These are phyloP conservation scores for Ptyas mucosa DNA, from an alignment of 2,113 vertebrate species.

Conservation along the genomic window DNA sequence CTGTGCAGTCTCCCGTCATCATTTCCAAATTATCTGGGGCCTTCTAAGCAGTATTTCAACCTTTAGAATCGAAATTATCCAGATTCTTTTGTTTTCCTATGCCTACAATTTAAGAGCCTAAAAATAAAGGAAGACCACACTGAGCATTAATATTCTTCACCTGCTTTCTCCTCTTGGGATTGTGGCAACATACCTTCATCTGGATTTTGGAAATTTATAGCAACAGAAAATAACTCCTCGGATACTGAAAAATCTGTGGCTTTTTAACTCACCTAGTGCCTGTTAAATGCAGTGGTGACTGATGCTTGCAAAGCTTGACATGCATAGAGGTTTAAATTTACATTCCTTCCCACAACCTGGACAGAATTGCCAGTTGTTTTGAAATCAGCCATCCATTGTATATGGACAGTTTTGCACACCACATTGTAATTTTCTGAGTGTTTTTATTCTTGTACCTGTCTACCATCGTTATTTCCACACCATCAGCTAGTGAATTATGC, in stretches of 20 bases:
- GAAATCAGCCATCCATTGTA: conserved; percentile 19
- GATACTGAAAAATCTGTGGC: neutral
- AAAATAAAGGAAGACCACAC: neutral
- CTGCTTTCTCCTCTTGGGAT: neutral
- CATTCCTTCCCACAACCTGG: conserved; percentile 14
- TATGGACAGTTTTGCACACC: conserved; percentile 7
- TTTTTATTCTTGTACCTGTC: conserved; percentile 38
- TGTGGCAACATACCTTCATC: neutral
- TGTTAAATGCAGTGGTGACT: neutral
- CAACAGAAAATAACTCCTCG: neutral
- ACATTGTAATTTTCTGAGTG: conserved; percentile 38
- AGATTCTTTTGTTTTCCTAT: neutral
- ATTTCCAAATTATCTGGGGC: neutral
- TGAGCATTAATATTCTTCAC: neutral
- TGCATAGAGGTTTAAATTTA: neutral
- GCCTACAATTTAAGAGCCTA: neutral
- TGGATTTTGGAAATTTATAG: neutral
- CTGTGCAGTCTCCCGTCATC: neutral
- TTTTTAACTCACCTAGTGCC: neutral
- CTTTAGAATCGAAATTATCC: neutral
- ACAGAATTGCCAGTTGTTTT: conserved; percentile 5
- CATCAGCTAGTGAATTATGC: conserved; percentile 44
- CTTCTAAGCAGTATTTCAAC: neutral
- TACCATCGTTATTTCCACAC: conserved; percentile 43
- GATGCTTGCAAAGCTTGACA: neutral